A percentile compares a stretch with the other conserved stretches of the same genome.
Conservation (phyloP, 2,113 vertebrate genomes). For the Ictalurus punctatus region DNA sequence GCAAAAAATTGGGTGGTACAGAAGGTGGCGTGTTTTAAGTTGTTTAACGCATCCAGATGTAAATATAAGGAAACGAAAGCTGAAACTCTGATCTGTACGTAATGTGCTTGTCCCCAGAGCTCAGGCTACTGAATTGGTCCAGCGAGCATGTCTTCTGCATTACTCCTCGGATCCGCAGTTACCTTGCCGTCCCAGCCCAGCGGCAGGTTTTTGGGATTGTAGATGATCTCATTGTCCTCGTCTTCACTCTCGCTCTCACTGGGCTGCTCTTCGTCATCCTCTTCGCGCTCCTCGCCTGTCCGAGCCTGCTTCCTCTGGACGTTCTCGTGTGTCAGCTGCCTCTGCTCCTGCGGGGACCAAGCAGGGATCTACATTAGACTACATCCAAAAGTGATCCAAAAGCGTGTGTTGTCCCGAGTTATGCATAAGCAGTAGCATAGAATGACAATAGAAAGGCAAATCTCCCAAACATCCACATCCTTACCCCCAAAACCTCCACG, state of each 20-base stretch:
- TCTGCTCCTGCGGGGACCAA: slow-evolving; percentile 80
- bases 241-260: slow-evolving; percentile 98
- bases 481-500: slow-evolving; percentile 92
- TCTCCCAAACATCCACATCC: not conserved
- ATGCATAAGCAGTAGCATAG: not conserved
- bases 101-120: not conserved
- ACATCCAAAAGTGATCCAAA: not conserved
- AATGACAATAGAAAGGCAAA: not conserved
- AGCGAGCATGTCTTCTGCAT: not conserved
- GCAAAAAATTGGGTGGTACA: too few relatives aligned
- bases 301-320: slow-evolving; percentile 96
- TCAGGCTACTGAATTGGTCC: not conserved
- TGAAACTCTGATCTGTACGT: not conserved
- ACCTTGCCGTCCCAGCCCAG: slow-evolving; percentile 99
- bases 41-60: too few relatives aligned
- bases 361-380: not conserved
- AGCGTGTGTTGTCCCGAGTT: not conserved
- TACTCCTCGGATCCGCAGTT: not conserved
- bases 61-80: too few relatives aligned
- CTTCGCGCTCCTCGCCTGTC: slow-evolving; percentile 95
- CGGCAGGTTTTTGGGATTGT: slow-evolving; percentile 97
- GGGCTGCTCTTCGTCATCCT: slow-evolving; percentile 96
- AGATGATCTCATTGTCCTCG: slow-evolving; percentile 98
- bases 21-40: too few relatives aligned
- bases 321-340: slow-evolving; percentile 95